phyloP scores from a whole-genome alignment of 2,113 vertebrate species.

The Leucopsar rothschildi region DNA sequence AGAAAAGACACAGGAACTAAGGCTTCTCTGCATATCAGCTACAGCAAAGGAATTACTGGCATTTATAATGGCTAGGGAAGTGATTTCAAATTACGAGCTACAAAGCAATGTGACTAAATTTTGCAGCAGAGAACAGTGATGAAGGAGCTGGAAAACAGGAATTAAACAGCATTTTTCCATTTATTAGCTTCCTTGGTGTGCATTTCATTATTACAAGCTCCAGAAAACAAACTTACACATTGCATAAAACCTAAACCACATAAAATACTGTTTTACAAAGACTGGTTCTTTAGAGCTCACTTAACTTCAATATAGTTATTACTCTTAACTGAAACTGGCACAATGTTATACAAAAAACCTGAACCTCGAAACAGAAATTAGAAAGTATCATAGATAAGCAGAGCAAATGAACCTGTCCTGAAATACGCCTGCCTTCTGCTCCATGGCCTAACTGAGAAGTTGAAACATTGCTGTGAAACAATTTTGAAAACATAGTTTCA shows the following conservation, averaged over 20 bases:
- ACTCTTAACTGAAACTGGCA: not conserved
- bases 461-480: not conserved
- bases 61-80: not conserved
- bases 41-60: not conserved
- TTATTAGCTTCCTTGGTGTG: not conserved
- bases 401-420: not conserved
- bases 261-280: not conserved
- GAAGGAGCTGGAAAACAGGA: not conserved
- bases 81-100: not conserved
- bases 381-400: not conserved
- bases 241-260: not conserved
- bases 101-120: not conserved
- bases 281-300: not conserved
- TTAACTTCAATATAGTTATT: not conserved
- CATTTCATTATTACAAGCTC: not conserved
- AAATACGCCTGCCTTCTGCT: accelerated
- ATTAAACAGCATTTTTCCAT: not conserved
- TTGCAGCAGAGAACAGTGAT: not conserved
- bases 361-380: not conserved
- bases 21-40: not conserved
- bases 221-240: not conserved
- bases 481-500: not conserved
- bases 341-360: not conserved
- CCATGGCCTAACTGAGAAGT: not conserved
- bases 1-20: not conserved